Evolutionary conservation across 2,113 vertebrate species (phyloP).

Genomic region (Hucho hucho): DNA sequence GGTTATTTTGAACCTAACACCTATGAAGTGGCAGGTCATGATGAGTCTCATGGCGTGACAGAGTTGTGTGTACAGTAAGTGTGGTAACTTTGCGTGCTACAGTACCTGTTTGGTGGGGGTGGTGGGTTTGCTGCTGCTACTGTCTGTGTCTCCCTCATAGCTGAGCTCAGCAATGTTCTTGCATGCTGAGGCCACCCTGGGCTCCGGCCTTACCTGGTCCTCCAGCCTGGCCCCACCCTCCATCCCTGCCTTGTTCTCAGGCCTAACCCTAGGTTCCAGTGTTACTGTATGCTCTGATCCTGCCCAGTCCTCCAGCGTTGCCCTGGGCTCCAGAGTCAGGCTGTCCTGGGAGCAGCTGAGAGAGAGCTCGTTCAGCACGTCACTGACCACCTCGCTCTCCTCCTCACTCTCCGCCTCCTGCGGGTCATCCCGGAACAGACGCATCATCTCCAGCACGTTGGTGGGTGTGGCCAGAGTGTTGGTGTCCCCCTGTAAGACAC

Average conservation of each 20-base stretch:
- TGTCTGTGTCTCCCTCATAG: slow-evolving; percentile 44
- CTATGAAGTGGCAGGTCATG: no score
- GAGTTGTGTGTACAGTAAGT: no score
- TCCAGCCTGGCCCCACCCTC: no score
- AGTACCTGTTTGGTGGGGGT: slow-evolving; percentile 62
- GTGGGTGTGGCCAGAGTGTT: slow-evolving; percentile 55
- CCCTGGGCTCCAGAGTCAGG: neutral
- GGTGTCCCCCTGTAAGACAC: slow-evolving; percentile 75
- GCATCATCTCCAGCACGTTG: slow-evolving; percentile 85
- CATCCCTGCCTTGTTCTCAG: no score
- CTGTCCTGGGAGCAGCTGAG: slow-evolving; percentile 14
- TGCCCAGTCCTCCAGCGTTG: neutral
- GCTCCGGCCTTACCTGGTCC: slow-evolving; percentile 14
- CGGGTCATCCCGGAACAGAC: slow-evolving; percentile 65
- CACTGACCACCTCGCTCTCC: slow-evolving; percentile 41
- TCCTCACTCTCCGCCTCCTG: slow-evolving; percentile 53
- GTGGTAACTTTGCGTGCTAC: neutral
- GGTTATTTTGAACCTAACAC: no score
- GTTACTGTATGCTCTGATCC: no score
- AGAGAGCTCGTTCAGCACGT: slow-evolving; percentile 28
- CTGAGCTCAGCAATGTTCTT: slow-evolving; percentile 12
- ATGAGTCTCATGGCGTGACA: no score
- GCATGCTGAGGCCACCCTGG: slow-evolving; percentile 15
- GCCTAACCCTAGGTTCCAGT: no score
- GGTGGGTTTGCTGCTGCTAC: slow-evolving; percentile 43